Conservation (phyloP, 2,797 vertebrate species). For the Melopsittacus undulatus region DNA sequence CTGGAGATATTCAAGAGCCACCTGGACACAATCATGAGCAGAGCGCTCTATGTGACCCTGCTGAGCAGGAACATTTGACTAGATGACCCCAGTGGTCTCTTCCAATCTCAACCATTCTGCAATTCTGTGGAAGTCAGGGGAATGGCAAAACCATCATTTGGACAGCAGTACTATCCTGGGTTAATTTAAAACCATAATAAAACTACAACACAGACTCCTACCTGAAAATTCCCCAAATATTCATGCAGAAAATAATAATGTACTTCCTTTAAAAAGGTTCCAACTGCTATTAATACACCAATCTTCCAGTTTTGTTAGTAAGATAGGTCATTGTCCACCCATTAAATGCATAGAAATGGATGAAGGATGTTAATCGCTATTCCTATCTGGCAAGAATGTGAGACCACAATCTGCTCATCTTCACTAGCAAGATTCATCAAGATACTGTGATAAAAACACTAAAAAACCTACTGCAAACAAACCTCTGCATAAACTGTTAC, state of each 20-base stretch:
- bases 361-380: not conserved
- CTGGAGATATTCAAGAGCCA: not conserved
- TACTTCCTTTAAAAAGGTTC: not conserved
- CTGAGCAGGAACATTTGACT: not conserved
- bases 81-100: not conserved
- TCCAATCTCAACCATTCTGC: not conserved
- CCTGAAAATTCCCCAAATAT: not conserved
- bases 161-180: not conserved
- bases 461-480: not conserved
- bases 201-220: not conserved
- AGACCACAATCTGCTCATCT: not conserved
- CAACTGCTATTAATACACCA: not conserved
- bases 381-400: not conserved
- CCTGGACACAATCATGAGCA: not conserved
- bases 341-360: not conserved
- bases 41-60: not conserved
- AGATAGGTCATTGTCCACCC: not conserved
- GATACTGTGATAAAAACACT: not conserved
- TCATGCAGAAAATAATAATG: not conserved
- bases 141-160: not conserved
- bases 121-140: not conserved
- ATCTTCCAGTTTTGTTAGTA: not conserved
- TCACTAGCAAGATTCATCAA: not conserved
- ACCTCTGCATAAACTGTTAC: constrained; percentile 67
- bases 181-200: not conserved